Conservation (phyloP, 2,888 invertebrate species). For the Mechanitis messenoides region DNA sequence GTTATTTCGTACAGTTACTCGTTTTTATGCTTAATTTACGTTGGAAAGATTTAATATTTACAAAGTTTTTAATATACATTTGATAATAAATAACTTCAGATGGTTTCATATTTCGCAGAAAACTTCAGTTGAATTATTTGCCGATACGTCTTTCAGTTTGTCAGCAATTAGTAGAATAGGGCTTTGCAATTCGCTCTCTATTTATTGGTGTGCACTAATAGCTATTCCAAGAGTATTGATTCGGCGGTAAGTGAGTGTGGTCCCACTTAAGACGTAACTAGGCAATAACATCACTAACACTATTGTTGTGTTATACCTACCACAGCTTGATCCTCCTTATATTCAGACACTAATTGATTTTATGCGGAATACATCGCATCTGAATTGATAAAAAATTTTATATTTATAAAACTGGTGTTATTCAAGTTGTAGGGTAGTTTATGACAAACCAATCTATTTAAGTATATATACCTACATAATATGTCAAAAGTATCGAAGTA, state of each 20-base stretch:
- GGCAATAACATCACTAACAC: slow-evolving; percentile 7
- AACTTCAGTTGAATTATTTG: background rate
- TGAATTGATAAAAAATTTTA: too few species aligned
- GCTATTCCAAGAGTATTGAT: slow-evolving; percentile 30
- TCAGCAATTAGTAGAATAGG: slow-evolving; percentile 33
- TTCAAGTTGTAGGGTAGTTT: too few species aligned
- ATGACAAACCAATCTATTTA: too few species aligned
- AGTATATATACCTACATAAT: too few species aligned
- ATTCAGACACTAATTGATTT: background rate
- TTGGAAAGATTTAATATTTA: too few species aligned
- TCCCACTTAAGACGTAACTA: slow-evolving; percentile 11
- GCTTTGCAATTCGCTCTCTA: slow-evolving; percentile 27
- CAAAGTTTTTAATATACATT: background rate
- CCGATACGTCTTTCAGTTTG: slow-evolving; percentile 15
- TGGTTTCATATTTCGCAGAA: background rate
- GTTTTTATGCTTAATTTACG: too few species aligned
- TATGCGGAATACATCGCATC: too few species aligned
- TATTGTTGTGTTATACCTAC: slow-evolving; percentile 2
- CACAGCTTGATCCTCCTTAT: background rate
- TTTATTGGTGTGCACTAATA: slow-evolving; percentile 26
- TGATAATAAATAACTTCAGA: background rate
- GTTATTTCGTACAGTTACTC: slow-evolving; percentile 22
- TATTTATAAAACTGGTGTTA: too few species aligned
- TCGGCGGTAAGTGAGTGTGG: slow-evolving; percentile 18
- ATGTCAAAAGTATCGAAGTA: too few species aligned